Evolutionary conservation across 2,888 invertebrate species (phyloP).

Genomic region (Drosophila picticornis): DNA sequence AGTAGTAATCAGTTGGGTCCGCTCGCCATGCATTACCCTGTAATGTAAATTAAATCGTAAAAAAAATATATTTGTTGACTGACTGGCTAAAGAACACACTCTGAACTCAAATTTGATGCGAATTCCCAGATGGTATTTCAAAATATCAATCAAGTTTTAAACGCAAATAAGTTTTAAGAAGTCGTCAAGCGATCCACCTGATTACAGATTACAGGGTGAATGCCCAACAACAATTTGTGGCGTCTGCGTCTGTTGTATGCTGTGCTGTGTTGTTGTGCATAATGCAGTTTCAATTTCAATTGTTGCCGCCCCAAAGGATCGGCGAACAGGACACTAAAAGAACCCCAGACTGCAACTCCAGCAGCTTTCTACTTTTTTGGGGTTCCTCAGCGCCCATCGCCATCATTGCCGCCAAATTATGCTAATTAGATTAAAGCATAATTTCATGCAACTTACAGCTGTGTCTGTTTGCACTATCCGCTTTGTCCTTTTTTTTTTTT

Average conservation of each 20-base stretch:
- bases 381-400: conserved; percentile 42
- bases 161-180: neutral
- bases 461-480: conserved; percentile 37
- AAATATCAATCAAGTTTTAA: neutral
- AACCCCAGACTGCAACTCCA: conserved; percentile 12
- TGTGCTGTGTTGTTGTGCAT: conserved; percentile 60
- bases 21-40: neutral
- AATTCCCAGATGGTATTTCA: neutral
- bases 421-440: conserved; percentile 82
- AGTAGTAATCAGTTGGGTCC: neutral
- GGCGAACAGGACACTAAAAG: conserved; percentile 46
- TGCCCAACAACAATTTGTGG: conserved; percentile 53
- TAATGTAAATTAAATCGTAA: neutral
- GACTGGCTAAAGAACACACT: neutral
- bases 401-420: conserved; percentile 76
- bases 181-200: neutral
- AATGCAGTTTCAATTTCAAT: conserved; percentile 81
- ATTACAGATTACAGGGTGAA: conserved; percentile 13
- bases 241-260: conserved; percentile 31
- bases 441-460: conserved; percentile 78
- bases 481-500: conserved; percentile 25
- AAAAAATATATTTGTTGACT: neutral
- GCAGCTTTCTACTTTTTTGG: conserved; percentile 17
- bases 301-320: conserved; percentile 62
- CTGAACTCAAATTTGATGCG: neutral